Evolutionary conservation across 2,113 vertebrate genomes (phyloP).

Genomic region (Nestor notabilis): DNA sequence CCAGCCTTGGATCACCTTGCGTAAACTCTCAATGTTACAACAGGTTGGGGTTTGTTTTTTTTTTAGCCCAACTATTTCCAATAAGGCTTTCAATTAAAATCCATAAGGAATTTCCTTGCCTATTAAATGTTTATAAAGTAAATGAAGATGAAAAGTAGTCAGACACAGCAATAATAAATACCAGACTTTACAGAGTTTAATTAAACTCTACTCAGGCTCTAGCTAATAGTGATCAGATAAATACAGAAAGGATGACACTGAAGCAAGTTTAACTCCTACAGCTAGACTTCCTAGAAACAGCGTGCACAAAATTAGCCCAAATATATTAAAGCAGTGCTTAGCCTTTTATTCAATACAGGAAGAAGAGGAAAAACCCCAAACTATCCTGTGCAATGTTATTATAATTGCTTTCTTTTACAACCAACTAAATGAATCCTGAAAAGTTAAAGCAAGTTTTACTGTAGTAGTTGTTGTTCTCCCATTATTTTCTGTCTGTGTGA

Average conservation of each 20-base stretch:
- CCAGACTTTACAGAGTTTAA: neutral
- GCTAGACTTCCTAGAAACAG: neutral
- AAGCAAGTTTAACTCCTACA: neutral
- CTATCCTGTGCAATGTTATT: neutral
- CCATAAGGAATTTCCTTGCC: neutral
- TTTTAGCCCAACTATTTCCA: neutral
- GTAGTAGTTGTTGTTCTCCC: neutral
- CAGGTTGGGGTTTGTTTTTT: neutral
- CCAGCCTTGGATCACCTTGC: neutral
- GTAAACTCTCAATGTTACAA: neutral
- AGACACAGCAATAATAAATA: neutral
- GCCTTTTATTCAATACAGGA: neutral
- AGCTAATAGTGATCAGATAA: neutral
- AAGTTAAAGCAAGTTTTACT: neutral
- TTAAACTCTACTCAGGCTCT: neutral
- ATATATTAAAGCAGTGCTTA: neutral
- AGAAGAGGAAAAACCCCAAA: neutral
- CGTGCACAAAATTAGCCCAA: accelerated
- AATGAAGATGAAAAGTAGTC: neutral
- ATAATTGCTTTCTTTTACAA: neutral
- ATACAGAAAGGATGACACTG: neutral
- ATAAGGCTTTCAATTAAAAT: neutral
- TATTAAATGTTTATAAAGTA: neutral
- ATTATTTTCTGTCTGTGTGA: neutral
- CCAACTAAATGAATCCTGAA: neutral